Evolutionary conservation across 2,113 vertebrate species (phyloP).

Genomic region (Passer montanus): DNA sequence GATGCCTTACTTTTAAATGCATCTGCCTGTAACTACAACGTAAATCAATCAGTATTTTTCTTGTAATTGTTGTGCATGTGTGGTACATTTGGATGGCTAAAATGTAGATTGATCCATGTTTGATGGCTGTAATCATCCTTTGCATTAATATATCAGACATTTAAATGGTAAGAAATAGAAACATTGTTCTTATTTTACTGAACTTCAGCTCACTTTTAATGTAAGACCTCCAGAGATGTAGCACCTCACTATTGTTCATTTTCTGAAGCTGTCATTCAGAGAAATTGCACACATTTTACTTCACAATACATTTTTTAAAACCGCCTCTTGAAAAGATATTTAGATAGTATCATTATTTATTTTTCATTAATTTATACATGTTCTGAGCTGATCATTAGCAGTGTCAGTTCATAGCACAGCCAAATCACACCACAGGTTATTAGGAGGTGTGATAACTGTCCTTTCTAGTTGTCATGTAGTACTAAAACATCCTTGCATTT

Average conservation of each 20-base stretch:
- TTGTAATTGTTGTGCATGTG: constrained; percentile 21
- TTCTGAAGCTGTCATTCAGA: neutral
- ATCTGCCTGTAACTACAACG: constrained; percentile 39
- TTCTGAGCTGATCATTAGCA: neutral
- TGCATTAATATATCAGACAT: constrained; percentile 3
- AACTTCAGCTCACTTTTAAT: neutral
- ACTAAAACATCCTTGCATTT: neutral
- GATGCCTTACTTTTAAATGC: constrained; percentile 55
- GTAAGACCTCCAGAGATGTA: neutral
- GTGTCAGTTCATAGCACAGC: neutral
- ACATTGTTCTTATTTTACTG: neutral
- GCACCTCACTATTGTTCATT: neutral
- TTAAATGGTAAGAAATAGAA: constrained; percentile 10
- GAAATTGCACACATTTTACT: neutral
- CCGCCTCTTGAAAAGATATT: neutral
- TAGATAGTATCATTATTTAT: neutral
- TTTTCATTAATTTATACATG: neutral
- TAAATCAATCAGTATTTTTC: constrained; percentile 68
- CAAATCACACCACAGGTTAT: neutral
- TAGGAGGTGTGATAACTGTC: neutral
- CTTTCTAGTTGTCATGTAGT: neutral
- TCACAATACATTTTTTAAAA: neutral
- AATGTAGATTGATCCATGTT: constrained; percentile 16
- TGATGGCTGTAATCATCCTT: constrained; percentile 44
- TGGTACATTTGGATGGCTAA: constrained; percentile 6